These are phyloP conservation scores for Augiades crinisus DNA, from an alignment of 2,888 invertebrate species.

Conservation along the genomic window DNA sequence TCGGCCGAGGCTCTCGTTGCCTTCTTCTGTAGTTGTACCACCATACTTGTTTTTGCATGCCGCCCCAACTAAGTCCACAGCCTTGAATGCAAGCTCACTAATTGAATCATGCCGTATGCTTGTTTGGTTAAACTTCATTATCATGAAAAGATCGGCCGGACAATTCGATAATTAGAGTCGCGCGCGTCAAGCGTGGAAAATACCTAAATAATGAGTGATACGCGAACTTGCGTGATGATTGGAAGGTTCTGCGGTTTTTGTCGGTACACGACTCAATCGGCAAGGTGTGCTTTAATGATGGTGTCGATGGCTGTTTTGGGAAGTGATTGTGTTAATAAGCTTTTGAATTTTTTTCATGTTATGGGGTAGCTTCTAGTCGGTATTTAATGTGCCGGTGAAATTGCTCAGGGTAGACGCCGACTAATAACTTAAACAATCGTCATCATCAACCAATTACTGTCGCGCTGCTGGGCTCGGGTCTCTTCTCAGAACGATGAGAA, in stretches of 20 bases:
- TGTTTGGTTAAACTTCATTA: not conserved
- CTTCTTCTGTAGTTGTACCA: slow-evolving; percentile 44
- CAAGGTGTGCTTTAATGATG: slow-evolving; percentile 4
- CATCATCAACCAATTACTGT: too few relatives aligned
- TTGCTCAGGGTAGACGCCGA: too few relatives aligned
- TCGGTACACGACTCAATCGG: not conserved
- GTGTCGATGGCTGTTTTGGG: slow-evolving; percentile 3
- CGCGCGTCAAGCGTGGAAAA: slow-evolving; percentile 13
- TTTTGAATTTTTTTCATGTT: not conserved
- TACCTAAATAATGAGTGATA: slow-evolving; percentile 15
- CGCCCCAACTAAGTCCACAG: not conserved
- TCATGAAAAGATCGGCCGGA: slow-evolving; percentile 1
- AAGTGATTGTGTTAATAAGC: slow-evolving; percentile 1
- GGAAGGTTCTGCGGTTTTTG: slow-evolving; percentile 13
- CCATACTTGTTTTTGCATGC: slow-evolving; percentile 32
- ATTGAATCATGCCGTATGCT: slow-evolving; percentile 3
- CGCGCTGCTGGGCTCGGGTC: too few relatives aligned
- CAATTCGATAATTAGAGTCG: slow-evolving; percentile 3
- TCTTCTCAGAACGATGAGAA: too few relatives aligned
- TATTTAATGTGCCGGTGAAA: too few relatives aligned
- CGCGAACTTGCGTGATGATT: slow-evolving; percentile 2
- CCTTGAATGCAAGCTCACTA: slow-evolving; percentile 3
- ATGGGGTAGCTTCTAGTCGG: too few relatives aligned
- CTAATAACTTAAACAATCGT: too few relatives aligned
- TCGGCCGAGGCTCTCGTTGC: slow-evolving; percentile 28